Percentiles rank a stretch among this genome's conserved stretches.
phyloP scores from a whole-genome alignment of 23 tunicate species.

The Styela plicata region DNA sequence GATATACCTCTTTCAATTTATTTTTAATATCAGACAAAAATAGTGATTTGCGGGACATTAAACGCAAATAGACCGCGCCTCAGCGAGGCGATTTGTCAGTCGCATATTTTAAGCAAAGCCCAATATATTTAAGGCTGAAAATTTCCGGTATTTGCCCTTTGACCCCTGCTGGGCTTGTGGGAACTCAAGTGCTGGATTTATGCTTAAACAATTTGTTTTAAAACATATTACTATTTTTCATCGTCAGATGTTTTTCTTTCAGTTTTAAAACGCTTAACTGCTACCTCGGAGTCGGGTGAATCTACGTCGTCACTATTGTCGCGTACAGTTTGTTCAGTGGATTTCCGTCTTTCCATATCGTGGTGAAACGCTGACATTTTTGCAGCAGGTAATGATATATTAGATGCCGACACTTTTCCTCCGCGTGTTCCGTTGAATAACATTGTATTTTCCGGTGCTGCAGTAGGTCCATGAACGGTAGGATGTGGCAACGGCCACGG shows the following conservation, averaged over 20 bases:
- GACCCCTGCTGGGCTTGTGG: too few relatives aligned
- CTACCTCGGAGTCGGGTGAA: background rate
- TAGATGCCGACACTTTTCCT: background rate
- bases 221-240: background rate
- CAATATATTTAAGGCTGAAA: too few relatives aligned
- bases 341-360: background rate
- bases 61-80: too few relatives aligned
- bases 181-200: too few relatives aligned
- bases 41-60: too few relatives aligned
- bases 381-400: background rate
- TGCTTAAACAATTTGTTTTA: too few relatives aligned
- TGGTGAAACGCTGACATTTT: background rate
- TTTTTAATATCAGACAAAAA: too few relatives aligned
- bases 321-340: background rate
- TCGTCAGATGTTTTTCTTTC: background rate
- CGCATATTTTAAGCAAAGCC: too few relatives aligned
- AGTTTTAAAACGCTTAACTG: background rate
- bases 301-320: background rate
- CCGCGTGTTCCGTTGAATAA: background rate
- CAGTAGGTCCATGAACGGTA: background rate
- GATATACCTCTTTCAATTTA: too few relatives aligned
- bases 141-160: too few relatives aligned
- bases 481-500: constrained; percentile 16
- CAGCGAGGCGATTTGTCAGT: too few relatives aligned
- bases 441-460: background rate